Evolutionary conservation across 2,113 vertebrate species (phyloP).

Genomic region (Oryzias javanicus): DNA sequence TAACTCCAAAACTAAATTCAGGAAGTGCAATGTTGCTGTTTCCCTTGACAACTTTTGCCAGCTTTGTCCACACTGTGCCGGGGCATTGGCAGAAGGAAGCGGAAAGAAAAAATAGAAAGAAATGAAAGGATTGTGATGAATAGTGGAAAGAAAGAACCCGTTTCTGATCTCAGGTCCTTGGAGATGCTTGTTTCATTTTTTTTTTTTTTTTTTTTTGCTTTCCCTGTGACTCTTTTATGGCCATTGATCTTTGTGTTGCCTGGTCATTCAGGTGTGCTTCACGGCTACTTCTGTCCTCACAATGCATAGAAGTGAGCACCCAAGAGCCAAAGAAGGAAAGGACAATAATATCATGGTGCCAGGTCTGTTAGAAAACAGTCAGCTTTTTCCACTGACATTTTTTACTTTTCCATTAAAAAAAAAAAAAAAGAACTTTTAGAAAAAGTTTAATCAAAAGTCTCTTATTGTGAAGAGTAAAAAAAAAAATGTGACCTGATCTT

Average conservation of each 20-base stretch:
- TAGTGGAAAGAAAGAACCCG: slow-evolving; percentile 1
- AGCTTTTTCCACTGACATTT: not conserved
- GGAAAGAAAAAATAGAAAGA: slow-evolving; percentile 11
- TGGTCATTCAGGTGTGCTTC: slow-evolving; percentile 21
- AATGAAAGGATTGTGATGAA: slow-evolving; percentile 13
- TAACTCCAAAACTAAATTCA: not conserved
- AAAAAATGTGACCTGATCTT: not conserved
- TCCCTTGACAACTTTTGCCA: not conserved
- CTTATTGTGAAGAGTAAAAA: not conserved
- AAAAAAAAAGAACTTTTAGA: not conserved
- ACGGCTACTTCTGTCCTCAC: not conserved
- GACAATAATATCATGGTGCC: not conserved
- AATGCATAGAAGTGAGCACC: slow-evolving; percentile 13
- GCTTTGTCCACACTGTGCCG: too few species aligned
- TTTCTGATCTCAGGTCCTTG: slow-evolving; percentile 36
- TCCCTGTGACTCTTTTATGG: not conserved
- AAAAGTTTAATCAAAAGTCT: not conserved
- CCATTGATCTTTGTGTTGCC: slow-evolving; percentile 13
- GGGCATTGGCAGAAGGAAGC: not conserved
- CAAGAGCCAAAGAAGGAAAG: not conserved
- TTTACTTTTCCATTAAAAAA: not conserved
- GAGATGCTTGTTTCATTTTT: slow-evolving; percentile 25
- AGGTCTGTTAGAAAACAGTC: not conserved
- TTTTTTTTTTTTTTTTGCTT: slow-evolving; percentile 2
- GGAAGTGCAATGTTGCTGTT: not conserved